phyloP scores from a whole-genome alignment of 2,113 vertebrate genomes.

The Strigops habroptila region DNA sequence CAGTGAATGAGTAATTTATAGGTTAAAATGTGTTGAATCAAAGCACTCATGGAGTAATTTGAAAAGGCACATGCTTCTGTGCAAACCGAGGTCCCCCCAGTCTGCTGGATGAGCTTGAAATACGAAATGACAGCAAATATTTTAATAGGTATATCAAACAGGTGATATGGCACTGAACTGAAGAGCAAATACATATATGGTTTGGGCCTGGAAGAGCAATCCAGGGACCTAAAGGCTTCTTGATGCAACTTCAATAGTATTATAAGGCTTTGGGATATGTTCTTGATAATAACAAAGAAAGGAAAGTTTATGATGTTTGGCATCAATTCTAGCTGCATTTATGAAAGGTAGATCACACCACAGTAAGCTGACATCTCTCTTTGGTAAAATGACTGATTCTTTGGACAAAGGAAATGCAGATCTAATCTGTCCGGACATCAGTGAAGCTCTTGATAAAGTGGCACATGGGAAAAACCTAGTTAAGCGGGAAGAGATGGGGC shows the following conservation, averaged over 20 bases:
- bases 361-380: neutral
- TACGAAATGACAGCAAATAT: neutral
- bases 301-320: neutral
- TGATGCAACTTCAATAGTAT: slow-evolving; percentile 8
- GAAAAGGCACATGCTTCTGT: neutral
- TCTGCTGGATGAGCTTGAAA: neutral
- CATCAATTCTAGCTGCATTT: neutral
- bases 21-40: slow-evolving; percentile 19
- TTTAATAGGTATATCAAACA: slow-evolving; percentile 26
- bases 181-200: neutral
- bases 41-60: neutral
- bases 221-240: neutral
- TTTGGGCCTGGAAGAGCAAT: neutral
- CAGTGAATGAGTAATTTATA: neutral
- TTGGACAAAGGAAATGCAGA: neutral
- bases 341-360: neutral
- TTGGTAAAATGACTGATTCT: neutral
- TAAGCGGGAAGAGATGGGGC: slow-evolving; percentile 9
- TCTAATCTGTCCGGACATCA: slow-evolving; percentile 33
- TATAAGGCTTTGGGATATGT: neutral
- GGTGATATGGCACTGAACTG: neutral
- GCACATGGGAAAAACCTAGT: slow-evolving; percentile 51
- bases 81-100: neutral
- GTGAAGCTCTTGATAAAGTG: slow-evolving; percentile 14
- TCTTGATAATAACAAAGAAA: neutral